phyloP scores from a whole-genome alignment of 2,888 invertebrate species.

The Pseudanteris insignis region DNA sequence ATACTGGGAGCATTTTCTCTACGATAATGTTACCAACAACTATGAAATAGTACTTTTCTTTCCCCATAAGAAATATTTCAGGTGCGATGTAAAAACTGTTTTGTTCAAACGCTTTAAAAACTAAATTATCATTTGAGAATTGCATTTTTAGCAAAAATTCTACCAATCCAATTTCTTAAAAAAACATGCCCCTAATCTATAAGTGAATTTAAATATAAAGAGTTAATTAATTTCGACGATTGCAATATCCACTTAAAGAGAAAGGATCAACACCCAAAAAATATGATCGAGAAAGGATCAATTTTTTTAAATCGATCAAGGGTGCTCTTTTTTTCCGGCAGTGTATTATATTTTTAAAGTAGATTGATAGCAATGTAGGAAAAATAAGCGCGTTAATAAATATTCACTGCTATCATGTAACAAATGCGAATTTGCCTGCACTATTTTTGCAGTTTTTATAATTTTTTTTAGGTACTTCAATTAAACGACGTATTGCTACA shows the following conservation, averaged over 20 bases:
- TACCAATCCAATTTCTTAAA: no score
- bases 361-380: background rate
- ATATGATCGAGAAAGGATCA: slow-evolving; percentile 1
- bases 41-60: slow-evolving; percentile 2
- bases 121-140: slow-evolving; percentile 2
- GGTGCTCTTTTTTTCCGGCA: no score
- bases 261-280: background rate
- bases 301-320: background rate
- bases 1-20: background rate
- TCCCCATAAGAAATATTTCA: slow-evolving; percentile 5
- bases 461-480: background rate
- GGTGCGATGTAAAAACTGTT: slow-evolving; percentile 10
- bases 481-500: no score
- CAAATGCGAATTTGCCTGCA: background rate
- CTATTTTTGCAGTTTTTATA: background rate
- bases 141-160: background rate
- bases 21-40: background rate
- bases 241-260: no score
- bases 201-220: no score
- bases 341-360: background rate
- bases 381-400: no score
- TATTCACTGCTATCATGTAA: background rate
- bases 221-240: no score
- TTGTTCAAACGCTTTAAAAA: slow-evolving; percentile 3
- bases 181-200: no score